Evolutionary conservation across 1,140 invertebrate genomes (phyloP).

Genomic region (Drosophila nannoptera): DNA sequence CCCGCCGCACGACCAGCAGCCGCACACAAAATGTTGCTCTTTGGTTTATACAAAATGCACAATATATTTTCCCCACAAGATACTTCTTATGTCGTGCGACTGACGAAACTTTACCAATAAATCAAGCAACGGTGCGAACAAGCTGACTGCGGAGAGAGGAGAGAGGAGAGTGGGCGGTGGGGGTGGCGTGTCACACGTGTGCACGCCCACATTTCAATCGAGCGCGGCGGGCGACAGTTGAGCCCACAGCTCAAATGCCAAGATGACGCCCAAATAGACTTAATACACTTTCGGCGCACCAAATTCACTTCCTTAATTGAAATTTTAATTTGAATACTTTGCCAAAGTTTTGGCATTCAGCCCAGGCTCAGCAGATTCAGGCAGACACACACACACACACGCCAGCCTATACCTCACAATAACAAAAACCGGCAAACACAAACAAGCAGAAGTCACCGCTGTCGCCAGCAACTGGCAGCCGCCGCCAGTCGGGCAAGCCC

Average conservation of each 20-base stretch:
- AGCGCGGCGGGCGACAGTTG: slow-evolving; percentile 33
- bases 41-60: slow-evolving; percentile 58
- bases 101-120: slow-evolving; percentile 75
- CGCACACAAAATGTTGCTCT: slow-evolving; percentile 19
- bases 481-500: slow-evolving; percentile 22
- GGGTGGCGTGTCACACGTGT: slow-evolving; percentile 40
- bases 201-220: slow-evolving; percentile 42
- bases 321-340: slow-evolving; percentile 78
- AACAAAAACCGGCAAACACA: slow-evolving; percentile 62
- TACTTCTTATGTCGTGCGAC: slow-evolving; percentile 75
- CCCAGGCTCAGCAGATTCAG: slow-evolving; percentile 36
- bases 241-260: slow-evolving; percentile 61
- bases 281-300: slow-evolving; percentile 77
- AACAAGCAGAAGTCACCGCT: slow-evolving; percentile 59
- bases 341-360: slow-evolving; percentile 74
- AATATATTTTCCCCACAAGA: slow-evolving; percentile 67
- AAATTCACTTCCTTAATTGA: slow-evolving; percentile 78
- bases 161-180: background rate
- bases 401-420: slow-evolving; percentile 38
- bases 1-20: background rate
- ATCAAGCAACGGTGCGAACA: slow-evolving; percentile 66
- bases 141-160: slow-evolving; percentile 31
- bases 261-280: slow-evolving; percentile 74
- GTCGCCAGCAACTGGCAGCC: slow-evolving; percentile 35
- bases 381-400: slow-evolving; percentile 3